These are phyloP conservation scores for Ginglymostoma cirratum DNA, from an alignment of 2,113 vertebrate genomes.

Conservation along the genomic window DNA sequence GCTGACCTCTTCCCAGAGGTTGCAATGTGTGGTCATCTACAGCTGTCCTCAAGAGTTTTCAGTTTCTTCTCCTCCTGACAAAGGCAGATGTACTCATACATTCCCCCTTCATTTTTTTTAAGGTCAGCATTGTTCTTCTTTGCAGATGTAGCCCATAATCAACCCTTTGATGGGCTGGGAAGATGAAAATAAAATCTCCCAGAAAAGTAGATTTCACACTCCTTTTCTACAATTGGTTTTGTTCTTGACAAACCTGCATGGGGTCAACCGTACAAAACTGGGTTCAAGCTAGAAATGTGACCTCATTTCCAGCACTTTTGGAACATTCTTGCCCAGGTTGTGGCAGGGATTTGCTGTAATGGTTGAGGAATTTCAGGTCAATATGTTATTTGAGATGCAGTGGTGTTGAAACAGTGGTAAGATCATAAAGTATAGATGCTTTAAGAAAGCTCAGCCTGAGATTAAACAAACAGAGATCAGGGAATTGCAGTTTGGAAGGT, in stretches of 20 bases:
- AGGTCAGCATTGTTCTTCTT: not conserved
- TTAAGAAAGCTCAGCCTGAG: slow-evolving; percentile 2
- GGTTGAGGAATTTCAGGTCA: not conserved
- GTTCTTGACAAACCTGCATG: not conserved
- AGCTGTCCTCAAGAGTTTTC: not conserved
- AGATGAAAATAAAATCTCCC: not conserved
- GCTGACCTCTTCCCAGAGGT: not conserved
- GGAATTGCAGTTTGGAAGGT: not conserved
- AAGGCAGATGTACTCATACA: not conserved
- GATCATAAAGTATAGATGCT: not conserved
- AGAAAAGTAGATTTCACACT: not conserved
- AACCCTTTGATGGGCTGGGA: not conserved
- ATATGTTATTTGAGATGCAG: not conserved
- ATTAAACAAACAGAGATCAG: not conserved
- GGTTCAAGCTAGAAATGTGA: not conserved
- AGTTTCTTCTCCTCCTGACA: not conserved
- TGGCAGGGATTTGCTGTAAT: no score
- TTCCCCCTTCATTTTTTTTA: not conserved
- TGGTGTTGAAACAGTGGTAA: not conserved
- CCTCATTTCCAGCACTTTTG: not conserved
- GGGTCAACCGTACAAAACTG: not conserved
- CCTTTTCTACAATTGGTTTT: not conserved
- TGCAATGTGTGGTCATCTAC: not conserved
- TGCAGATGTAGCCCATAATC: not conserved
- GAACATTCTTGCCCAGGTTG: not conserved